These are phyloP conservation scores for Ctena decussata DNA, from an alignment of 2,888 invertebrate genomes.

Conservation along the genomic window DNA sequence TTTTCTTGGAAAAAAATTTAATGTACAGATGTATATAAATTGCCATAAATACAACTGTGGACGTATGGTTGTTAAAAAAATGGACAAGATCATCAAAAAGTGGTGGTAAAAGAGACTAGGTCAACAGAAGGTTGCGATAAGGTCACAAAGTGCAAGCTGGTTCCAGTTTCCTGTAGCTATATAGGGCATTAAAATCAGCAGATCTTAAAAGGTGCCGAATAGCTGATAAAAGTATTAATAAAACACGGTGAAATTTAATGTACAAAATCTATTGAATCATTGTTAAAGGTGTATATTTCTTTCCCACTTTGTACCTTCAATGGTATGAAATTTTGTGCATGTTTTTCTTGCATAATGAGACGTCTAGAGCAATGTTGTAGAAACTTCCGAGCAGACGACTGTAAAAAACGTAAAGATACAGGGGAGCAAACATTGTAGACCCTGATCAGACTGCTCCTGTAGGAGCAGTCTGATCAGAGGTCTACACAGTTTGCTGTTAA, in stretches of 20 bases:
- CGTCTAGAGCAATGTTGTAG: background rate
- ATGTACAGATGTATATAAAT: background rate
- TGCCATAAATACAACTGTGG: background rate
- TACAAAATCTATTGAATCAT: background rate
- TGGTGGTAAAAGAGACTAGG: too few species aligned
- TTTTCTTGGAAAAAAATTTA: background rate
- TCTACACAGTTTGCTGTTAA: too few species aligned
- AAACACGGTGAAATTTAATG: background rate
- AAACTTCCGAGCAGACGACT: too few species aligned
- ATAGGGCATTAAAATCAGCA: background rate
- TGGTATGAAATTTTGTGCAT: background rate
- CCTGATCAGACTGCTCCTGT: too few species aligned
- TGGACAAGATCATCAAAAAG: too few species aligned
- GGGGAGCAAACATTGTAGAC: too few species aligned
- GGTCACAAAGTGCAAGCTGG: background rate
- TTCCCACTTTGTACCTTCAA: background rate
- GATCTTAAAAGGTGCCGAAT: background rate
- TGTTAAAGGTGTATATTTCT: background rate
- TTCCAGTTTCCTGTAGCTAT: background rate
- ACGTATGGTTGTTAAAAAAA: background rate
- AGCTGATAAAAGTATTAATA: background rate
- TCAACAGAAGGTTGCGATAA: too few species aligned
- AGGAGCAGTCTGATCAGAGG: too few species aligned
- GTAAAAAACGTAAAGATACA: too few species aligned
- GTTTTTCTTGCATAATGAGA: background rate